phyloP scores from a whole-genome alignment of 2,797 vertebrate genomes.

The Falco naumanni region DNA sequence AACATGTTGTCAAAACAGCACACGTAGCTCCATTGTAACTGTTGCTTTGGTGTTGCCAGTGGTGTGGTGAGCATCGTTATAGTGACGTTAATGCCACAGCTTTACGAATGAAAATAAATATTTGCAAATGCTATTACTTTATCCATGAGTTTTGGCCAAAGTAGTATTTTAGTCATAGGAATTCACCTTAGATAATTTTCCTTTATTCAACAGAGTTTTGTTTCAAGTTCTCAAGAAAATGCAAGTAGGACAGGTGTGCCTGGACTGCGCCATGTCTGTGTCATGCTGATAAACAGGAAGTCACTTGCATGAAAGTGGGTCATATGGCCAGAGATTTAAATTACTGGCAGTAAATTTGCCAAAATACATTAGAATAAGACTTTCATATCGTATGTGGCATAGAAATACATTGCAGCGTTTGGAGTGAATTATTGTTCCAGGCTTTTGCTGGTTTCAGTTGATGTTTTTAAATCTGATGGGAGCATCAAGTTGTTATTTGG shows the following conservation, averaged over 20 bases:
- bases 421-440: neutral
- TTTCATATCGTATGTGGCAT: neutral
- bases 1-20: neutral
- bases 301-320: neutral
- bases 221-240: neutral
- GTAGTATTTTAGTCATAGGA: neutral
- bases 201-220: neutral
- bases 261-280: accelerated
- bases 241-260: neutral
- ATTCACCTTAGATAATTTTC: neutral
- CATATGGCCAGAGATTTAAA: neutral
- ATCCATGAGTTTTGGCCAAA: neutral
- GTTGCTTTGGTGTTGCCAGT: neutral
- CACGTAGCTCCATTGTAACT: neutral
- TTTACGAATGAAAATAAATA: neutral
- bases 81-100: neutral
- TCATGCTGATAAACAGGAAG: neutral
- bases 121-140: neutral
- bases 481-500: neutral
- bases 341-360: neutral
- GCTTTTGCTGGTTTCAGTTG: neutral
- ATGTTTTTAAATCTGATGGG: neutral
- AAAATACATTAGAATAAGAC: neutral
- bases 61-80: accelerated
- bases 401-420: neutral